Evolutionary conservation across 2,888 invertebrate species (phyloP), one percentile per base, ranked within the genome.

Genomic region (Eurytoma californica): DNA sequence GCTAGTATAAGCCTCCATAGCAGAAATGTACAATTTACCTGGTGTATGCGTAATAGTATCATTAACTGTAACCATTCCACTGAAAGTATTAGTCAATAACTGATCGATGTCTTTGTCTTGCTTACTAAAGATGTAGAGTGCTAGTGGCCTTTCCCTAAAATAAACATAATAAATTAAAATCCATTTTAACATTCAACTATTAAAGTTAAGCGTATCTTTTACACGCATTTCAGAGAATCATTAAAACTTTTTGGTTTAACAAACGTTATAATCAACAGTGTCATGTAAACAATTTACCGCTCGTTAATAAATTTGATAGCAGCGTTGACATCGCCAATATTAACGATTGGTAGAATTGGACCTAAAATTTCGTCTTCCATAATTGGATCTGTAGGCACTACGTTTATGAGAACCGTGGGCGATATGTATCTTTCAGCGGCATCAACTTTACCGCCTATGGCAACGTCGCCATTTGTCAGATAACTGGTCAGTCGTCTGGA

Each of bases 281-380:
- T n/a, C 24, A 24, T 2, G 24, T 24, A 24, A 24, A 2, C 1
- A 24, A 24, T 88, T 91, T 91, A 97, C 97, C 96, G 94, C 81
- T 92, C 92, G 86, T 96, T 97, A 84, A 98, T 97, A 87, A 96
- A 96, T 84, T 95, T 93, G 72, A 99, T 96, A 0, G 98, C 98
- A 89, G 98, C 97, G 80, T 95, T 95, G n/a, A 96, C 94, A 89
- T 95, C 95, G 76, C 94, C 93, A 5, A 98, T 93, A 75, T 94
- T 94, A 12, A 98, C 90, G 81, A 99, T 95, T 0, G 99, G 99
- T 83, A 99, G 92, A 85, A 99, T 93, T 3, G 99, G 99, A 0
- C 99, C 99, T 90, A 99, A 99, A 85, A 99, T 97, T 93, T 99
- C 99, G 84, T 98, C 95, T 83, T 94, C 93, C 96, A 96, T 96